Percentiles rank a stretch among this genome's conserved stretches.
Conservation (phyloP, 2,113 vertebrate genomes). For the Bostrychus sinensis region DNA sequence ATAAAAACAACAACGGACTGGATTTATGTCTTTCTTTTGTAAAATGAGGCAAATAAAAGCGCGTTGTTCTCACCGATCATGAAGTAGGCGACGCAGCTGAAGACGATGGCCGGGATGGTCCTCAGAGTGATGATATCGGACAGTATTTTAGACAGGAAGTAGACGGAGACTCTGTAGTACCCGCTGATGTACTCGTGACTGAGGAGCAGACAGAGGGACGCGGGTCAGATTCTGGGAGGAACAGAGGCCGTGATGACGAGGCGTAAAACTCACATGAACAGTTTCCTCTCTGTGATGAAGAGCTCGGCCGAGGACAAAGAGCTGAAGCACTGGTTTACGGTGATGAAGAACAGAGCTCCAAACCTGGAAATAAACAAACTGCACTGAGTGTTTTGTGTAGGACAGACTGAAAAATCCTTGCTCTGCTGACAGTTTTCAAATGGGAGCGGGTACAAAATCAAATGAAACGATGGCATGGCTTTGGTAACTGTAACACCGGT, state of each 20-base stretch:
- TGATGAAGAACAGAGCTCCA: conserved; percentile 91
- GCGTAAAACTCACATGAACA: conserved; percentile 86
- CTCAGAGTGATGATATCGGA: conserved; percentile 89
- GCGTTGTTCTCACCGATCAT: conserved; percentile 83
- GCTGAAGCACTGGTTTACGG: conserved; percentile 92
- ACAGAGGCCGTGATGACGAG: neutral
- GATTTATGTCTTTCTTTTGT: no score
- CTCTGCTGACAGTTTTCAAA: no score
- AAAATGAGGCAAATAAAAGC: neutral
- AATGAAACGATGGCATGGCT: no score
- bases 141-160: conserved; percentile 89
- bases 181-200: conserved; percentile 97
- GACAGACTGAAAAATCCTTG: no score
- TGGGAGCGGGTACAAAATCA: no score
- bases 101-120: conserved; percentile 85
- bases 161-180: conserved; percentile 90
- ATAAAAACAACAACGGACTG: neutral
- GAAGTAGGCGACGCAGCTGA: conserved; percentile 89
- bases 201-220: conserved; percentile 19
- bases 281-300: conserved; percentile 90
- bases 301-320: conserved; percentile 88
- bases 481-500: no score
- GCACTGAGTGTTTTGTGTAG: neutral
- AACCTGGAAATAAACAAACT: conserved; percentile 74
- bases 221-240: neutral